Base-by-base conservation (phyloP, 1,140 invertebrate genomes). In the Metopolophium dirhodum region DNA sequence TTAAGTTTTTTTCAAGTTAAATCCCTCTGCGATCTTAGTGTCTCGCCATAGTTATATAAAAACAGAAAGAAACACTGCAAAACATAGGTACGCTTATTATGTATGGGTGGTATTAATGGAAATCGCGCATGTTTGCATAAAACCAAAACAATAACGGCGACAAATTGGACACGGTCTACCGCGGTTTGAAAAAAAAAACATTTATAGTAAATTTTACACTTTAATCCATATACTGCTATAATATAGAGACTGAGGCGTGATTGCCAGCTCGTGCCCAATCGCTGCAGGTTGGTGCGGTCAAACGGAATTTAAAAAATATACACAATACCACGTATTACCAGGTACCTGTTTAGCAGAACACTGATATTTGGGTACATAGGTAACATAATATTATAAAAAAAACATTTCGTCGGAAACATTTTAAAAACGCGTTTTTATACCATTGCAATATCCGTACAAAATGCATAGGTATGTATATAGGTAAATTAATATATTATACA, bases 121-220 rank as follows among this genome's bases (percentile, higher is more conserved):
- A 85, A 45, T 20, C 35, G 77, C 20, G 77, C 8, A 37, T 83
- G 61, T 83, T 37, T 37, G 77, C 23, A 37, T 47, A 30, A 47
- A 86, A 7, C 26, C 30, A 47, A 86, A 30, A 41, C 26, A 45
- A 20, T 18, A 14, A 85, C 26, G 22, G 4, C 30, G 45, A 86
- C 85, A 86, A 86, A 86, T 86, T 86, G 85, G 85, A 86, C 45
- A 86, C 41, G 85, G 85, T 86, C 85, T 86, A 47, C 85, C 26
- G 85, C 83, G 83, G 11, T 9, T 85, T 41, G 1, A 37, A 37
- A 85, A 22, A 85, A 41, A n/a, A 77, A 77, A n/a, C 61, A 30
- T 77, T 77, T 77, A n/a, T n/a, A 77, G 61, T 77, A 30, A n/a
- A 85, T 85, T 85, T 37, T 85, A 85, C 37, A 85, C 61, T 85